Conservation (phyloP, 2,888 invertebrate species). For the Oscheius sp. region DNA sequence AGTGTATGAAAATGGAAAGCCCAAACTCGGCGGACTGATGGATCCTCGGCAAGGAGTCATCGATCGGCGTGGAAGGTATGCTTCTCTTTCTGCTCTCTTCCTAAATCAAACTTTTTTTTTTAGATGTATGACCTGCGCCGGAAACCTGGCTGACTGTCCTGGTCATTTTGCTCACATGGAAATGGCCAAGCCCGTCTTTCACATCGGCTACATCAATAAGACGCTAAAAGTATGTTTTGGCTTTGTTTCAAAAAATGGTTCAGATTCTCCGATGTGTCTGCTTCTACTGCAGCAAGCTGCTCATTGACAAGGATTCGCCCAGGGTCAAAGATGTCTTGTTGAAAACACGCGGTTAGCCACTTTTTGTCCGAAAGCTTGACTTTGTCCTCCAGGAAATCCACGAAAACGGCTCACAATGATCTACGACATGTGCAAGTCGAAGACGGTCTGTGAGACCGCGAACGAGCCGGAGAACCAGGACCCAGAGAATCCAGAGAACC, state of each 20-base stretch:
- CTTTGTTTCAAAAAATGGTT: slow-evolving; percentile 38
- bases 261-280: slow-evolving; percentile 93
- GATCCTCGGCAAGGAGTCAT: slow-evolving; percentile 98
- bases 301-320: slow-evolving; percentile 92
- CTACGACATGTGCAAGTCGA: slow-evolving; percentile 96
- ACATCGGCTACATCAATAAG: slow-evolving; percentile 96
- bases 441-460: slow-evolving; percentile 97
- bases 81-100: background rate
- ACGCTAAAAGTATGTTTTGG: slow-evolving; percentile 82
- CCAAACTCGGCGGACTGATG: slow-evolving; percentile 97
- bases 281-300: slow-evolving; percentile 96
- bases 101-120: background rate
- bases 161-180: slow-evolving; percentile 99
- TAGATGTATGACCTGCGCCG: slow-evolving; percentile 83
- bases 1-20: slow-evolving; percentile 97
- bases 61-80: slow-evolving; percentile 85
- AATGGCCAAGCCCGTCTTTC: slow-evolving; percentile 96
- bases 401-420: slow-evolving; percentile 92
- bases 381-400: slow-evolving; percentile 79
- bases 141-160: slow-evolving; percentile 98
- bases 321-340: slow-evolving; percentile 92
- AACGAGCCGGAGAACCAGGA: slow-evolving; percentile 77
- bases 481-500: slow-evolving; percentile 44
- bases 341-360: slow-evolving; percentile 83
- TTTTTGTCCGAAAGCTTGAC: too few species aligned